Evolutionary conservation across 2,797 vertebrate species (phyloP).

Genomic region (Manis javanica): DNA sequence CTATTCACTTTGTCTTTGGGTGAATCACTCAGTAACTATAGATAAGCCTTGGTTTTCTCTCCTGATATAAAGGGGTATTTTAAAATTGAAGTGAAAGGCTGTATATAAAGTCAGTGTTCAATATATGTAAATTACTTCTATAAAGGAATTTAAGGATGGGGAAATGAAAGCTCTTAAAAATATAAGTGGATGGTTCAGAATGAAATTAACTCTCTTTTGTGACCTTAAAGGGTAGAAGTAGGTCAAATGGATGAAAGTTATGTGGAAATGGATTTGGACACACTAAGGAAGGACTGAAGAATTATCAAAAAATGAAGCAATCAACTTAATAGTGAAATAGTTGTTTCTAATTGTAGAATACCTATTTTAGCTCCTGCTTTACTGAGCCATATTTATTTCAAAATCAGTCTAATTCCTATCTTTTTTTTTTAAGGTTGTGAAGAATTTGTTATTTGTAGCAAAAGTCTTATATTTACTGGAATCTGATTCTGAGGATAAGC

Average conservation of each 20-base stretch:
- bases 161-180: background rate
- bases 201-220: background rate
- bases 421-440: slow-evolving; percentile 91
- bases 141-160: background rate
- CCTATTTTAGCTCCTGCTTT: background rate
- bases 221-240: background rate
- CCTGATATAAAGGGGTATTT: background rate
- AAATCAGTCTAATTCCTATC: background rate
- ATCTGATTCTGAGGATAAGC: slow-evolving; percentile 85
- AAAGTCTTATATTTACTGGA: slow-evolving; percentile 95
- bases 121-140: background rate
- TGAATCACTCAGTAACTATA: background rate
- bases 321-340: background rate
- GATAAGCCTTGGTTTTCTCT: background rate
- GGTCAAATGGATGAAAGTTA: background rate
- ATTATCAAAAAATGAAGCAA: background rate
- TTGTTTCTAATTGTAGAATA: background rate
- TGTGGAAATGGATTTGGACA: background rate
- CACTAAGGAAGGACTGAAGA: background rate
- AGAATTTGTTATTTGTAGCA: slow-evolving; percentile 96
- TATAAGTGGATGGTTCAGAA: background rate
- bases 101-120: background rate
- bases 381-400: background rate
- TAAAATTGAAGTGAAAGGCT: background rate
- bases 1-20: background rate